Evolutionary conservation across 2,888 invertebrate genomes (phyloP).

Genomic region (Epinotia nisella): DNA sequence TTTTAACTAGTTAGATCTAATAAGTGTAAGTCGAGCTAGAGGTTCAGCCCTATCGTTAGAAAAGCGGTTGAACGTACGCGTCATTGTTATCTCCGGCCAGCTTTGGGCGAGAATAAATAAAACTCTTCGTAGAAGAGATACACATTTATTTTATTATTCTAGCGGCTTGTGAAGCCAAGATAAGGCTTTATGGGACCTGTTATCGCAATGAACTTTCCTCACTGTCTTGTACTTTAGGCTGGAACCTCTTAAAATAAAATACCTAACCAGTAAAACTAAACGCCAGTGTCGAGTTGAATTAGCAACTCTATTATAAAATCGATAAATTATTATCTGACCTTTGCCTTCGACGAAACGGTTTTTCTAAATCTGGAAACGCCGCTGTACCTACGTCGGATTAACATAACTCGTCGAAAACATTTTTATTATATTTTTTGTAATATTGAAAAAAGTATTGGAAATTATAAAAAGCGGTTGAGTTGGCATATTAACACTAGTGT

Average conservation of each 20-base stretch:
- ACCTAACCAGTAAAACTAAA: conserved; percentile 36
- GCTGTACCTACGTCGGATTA: conserved; percentile 56
- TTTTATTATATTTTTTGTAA: conserved; percentile 50
- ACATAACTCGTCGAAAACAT: conserved; percentile 59
- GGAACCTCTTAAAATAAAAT: conserved; percentile 1
- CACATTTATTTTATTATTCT: conserved; percentile 81
- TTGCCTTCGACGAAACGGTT: conserved; percentile 31
- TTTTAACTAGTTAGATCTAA: neutral
- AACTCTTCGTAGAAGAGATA: conserved; percentile 79
- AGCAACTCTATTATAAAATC: conserved; percentile 29
- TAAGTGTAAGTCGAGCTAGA: conserved; percentile 51
- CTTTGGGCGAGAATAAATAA: conserved; percentile 80
- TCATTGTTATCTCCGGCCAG: conserved; percentile 80
- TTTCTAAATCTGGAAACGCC: conserved; percentile 45
- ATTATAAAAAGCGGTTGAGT: conserved; percentile 50
- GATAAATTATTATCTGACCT: conserved; percentile 33
- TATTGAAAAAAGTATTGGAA: conserved; percentile 56
- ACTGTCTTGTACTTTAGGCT: conserved; percentile 43
- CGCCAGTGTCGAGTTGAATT: conserved; percentile 28
- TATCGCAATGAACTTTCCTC: conserved; percentile 75
- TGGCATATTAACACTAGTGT: conserved; percentile 64
- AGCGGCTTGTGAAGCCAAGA: conserved; percentile 69
- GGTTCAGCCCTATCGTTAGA: conserved; percentile 50
- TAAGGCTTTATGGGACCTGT: conserved; percentile 79
- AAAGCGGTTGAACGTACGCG: conserved; percentile 72